A percentile compares a stretch with the other conserved stretches of the same genome.
Conservation (phyloP, 2,797 vertebrate species). For the Myoxocephalus aenaeus region DNA sequence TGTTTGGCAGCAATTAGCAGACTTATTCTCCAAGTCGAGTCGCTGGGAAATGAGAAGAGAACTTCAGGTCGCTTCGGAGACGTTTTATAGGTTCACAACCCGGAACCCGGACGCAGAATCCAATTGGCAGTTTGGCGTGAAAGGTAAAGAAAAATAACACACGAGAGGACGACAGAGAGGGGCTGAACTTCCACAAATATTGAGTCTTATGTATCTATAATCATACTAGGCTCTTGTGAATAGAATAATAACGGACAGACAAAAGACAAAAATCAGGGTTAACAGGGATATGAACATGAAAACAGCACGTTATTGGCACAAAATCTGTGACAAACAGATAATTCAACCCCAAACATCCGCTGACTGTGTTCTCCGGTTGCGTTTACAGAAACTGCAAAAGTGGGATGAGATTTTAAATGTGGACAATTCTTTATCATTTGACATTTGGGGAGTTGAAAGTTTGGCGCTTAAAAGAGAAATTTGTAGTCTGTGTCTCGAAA, state of each 20-base stretch:
- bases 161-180: constrained; percentile 52
- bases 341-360: neutral
- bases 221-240: constrained; percentile 26
- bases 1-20: constrained; percentile 26
- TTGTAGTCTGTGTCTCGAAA: too few species aligned
- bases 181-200: constrained; percentile 47
- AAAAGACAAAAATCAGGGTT: constrained; percentile 26
- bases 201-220: neutral
- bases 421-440: neutral
- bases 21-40: constrained; percentile 9
- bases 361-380: too few species aligned
- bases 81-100: neutral
- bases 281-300: constrained; percentile 1
- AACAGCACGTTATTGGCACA: constrained; percentile 8
- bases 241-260: constrained; percentile 28
- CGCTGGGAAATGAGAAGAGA: neutral
- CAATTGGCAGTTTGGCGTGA: neutral
- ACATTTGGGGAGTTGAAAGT: neutral
- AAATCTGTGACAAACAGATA: neutral
- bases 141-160: neutral
- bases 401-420: neutral
- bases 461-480: too few species aligned
- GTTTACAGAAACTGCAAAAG: too few species aligned
- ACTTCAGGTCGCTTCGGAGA: neutral
- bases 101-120: neutral